Conservation (phyloP, 2,888 invertebrate genomes). For the Dolichomitus sp. region DNA sequence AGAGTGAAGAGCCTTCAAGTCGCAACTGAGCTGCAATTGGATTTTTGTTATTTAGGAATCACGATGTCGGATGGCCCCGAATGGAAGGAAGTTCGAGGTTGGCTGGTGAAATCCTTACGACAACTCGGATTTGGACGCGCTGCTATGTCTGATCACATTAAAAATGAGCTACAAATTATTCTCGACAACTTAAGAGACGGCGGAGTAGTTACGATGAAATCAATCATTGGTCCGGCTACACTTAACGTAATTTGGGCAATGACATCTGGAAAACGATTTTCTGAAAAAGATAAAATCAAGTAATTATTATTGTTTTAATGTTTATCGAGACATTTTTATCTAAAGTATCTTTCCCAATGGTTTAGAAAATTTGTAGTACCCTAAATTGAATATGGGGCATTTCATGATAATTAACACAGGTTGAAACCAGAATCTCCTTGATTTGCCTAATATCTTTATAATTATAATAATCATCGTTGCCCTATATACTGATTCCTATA, state of each 20-base stretch:
- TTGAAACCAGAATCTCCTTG: too few relatives aligned
- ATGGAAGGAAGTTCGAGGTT: constrained; percentile 88
- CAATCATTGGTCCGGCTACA: constrained; percentile 87
- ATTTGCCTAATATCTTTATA: too few relatives aligned
- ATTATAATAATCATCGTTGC: too few relatives aligned
- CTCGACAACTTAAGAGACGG: constrained; percentile 78
- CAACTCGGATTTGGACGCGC: constrained; percentile 88
- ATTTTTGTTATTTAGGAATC: constrained; percentile 85
- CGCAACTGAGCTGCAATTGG: neutral
- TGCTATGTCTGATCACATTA: constrained; percentile 87
- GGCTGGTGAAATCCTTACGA: constrained; percentile 87
- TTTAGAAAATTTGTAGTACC: too few relatives aligned
- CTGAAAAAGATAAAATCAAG: constrained; percentile 67
- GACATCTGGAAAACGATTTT: constrained; percentile 86
- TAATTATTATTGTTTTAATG: constrained; percentile 54
- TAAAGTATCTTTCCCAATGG: too few relatives aligned
- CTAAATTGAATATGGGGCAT: too few relatives aligned
- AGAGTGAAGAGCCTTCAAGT: neutral
- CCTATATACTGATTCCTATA: neutral
- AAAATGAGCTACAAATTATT: constrained; percentile 87
- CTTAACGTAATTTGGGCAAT: constrained; percentile 90
- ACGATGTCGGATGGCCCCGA: constrained; percentile 88
- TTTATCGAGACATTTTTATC: neutral
- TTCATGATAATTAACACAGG: too few relatives aligned
- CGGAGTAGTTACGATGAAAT: constrained; percentile 75